These are phyloP conservation scores for Edolisoma coerulescens DNA, from an alignment of 2,113 vertebrate genomes.

Conservation along the genomic window DNA sequence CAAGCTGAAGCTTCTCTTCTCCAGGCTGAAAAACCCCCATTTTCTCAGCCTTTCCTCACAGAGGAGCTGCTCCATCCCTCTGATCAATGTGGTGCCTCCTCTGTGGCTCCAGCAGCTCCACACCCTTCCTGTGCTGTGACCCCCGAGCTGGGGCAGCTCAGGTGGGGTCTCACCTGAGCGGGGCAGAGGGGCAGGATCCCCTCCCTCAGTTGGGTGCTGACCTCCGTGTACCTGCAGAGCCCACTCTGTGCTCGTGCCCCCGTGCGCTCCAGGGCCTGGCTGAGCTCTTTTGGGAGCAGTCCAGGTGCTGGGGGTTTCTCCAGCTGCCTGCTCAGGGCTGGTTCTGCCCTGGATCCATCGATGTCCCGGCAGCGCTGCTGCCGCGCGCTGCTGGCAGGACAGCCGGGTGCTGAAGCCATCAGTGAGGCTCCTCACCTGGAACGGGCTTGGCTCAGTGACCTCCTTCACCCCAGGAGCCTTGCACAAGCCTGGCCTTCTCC, in stretches of 20 bases:
- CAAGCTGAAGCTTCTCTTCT: neutral
- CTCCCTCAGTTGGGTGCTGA: neutral
- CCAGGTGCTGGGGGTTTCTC: neutral
- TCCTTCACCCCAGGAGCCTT: neutral
- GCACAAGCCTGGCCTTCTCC: neutral
- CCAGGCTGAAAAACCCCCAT: neutral
- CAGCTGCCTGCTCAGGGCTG: neutral
- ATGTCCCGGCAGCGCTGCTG: neutral
- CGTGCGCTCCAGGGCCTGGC: accelerated
- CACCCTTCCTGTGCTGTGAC: accelerated
- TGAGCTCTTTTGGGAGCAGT: neutral
- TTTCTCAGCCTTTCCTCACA: neutral
- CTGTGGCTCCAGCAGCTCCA: neutral
- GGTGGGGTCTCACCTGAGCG: neutral
- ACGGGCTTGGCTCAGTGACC: neutral
- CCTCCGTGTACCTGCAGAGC: neutral
- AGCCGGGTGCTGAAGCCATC: neutral
- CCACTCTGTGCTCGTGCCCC: neutral
- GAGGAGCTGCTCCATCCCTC: neutral
- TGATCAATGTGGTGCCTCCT: neutral
- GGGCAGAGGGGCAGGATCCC: neutral
- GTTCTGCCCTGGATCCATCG: neutral
- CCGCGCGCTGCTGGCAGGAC: neutral
- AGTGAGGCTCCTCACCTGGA: neutral
- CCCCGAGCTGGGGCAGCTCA: neutral